These are phyloP conservation scores for Ctenochaetus hawaiiensis DNA, from an alignment of 2,797 vertebrate genomes.

Conservation along the genomic window DNA sequence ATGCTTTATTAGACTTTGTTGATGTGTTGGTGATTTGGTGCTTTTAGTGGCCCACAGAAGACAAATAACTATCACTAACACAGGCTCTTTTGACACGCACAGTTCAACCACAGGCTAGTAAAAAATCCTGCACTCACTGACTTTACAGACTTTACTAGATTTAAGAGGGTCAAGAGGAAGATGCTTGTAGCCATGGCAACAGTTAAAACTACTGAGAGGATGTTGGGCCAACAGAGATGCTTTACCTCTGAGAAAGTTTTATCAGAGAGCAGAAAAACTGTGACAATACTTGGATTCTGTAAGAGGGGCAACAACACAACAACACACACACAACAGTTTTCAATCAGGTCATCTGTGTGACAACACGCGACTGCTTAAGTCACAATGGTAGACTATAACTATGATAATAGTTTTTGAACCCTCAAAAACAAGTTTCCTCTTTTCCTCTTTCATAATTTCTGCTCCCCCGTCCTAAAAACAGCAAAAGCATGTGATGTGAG, in stretches of 20 bases:
- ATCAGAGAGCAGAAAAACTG: background rate
- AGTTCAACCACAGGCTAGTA: conserved; percentile 21
- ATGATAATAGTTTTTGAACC: background rate
- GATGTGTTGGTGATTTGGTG: background rate
- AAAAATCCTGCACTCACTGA: conserved; percentile 8
- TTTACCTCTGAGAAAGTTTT: background rate
- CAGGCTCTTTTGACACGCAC: background rate
- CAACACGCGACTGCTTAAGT: conserved; percentile 5
- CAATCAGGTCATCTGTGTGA: background rate
- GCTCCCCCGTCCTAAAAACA: background rate
- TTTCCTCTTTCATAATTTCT: background rate
- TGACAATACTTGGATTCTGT: background rate
- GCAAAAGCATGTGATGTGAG: background rate
- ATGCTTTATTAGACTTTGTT: background rate
- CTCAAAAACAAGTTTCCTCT: background rate
- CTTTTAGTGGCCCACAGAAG: conserved; percentile 11
- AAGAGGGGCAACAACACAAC: conserved; percentile 1
- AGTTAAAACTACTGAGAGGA: conserved; percentile 3
- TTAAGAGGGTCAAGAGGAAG: conserved; percentile 22
- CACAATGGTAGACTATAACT: background rate
- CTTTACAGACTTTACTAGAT: conserved; percentile 24
- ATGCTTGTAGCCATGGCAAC: background rate
- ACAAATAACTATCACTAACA: conserved; percentile 14
- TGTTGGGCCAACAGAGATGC: background rate
- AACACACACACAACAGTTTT: background rate